Evolutionary conservation across 2,888 invertebrate species (phyloP).

Genomic region (Gastracanthus pulcherrimus): DNA sequence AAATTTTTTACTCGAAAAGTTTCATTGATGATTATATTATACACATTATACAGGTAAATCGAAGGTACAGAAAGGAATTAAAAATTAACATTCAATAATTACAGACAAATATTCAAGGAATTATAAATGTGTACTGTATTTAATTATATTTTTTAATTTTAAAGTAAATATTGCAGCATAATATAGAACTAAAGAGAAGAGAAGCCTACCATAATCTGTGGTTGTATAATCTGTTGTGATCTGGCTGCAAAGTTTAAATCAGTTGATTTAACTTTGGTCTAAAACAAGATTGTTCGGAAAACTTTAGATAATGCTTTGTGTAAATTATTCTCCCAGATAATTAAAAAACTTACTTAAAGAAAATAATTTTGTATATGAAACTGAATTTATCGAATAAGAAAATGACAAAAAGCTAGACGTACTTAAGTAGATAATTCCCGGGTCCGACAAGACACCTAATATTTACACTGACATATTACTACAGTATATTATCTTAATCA

Average conservation of each 20-base stretch:
- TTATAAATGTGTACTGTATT: no score
- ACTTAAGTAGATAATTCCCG: background rate
- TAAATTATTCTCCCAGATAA: background rate
- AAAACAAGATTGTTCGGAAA: conserved; percentile 21
- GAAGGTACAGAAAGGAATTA: background rate
- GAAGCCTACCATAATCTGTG: conserved; percentile 10
- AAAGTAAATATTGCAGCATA: background rate
- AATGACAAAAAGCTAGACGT: background rate
- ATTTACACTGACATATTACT: no score
- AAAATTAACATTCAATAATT: no score
- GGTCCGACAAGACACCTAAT: background rate
- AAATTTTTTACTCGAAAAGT: background rate
- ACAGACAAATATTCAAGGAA: no score
- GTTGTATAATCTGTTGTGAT: conserved; percentile 8
- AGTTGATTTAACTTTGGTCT: conserved; percentile 37
- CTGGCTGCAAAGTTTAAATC: conserved; percentile 33
- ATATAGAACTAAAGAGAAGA: conserved; percentile 12
- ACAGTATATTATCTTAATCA: no score
- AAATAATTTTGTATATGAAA: background rate
- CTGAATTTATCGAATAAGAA: no score
- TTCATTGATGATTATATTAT: background rate
- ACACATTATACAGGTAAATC: background rate
- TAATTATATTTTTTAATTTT: background rate
- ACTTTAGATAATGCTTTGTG: conserved; percentile 22
- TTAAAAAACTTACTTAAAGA: background rate